Conservation (phyloP, 2,113 vertebrate species). For the Eulemur rufifrons region DNA sequence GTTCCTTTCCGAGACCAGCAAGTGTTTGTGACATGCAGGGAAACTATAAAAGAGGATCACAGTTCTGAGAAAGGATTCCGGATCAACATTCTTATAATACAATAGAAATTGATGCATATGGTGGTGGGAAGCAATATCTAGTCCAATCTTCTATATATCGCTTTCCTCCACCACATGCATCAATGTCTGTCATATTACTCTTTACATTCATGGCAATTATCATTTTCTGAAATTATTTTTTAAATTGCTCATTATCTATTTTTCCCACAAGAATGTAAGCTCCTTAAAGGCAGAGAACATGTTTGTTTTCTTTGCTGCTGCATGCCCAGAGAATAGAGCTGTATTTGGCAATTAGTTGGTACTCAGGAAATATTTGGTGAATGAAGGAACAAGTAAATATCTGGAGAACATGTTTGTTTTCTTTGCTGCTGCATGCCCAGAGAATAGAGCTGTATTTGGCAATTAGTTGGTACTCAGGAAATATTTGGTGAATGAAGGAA, state of each 20-base stretch:
- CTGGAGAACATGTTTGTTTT: neutral
- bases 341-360: neutral
- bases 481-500: neutral
- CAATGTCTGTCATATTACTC: neutral
- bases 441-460: neutral
- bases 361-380: constrained; percentile 3
- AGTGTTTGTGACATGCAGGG: neutral
- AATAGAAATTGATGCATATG: too few relatives aligned
- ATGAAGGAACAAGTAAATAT: neutral
- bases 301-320: neutral
- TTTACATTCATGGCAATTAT: neutral
- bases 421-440: neutral
- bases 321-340: neutral
- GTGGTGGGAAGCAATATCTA: too few relatives aligned
- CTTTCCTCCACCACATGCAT: neutral
- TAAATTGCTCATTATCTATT: neutral
- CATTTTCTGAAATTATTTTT: neutral
- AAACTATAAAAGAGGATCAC: neutral
- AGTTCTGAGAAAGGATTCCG: neutral
- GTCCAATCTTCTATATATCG: neutral
- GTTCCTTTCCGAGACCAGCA: neutral
- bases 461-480: neutral
- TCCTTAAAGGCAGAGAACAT: neutral
- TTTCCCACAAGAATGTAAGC: neutral
- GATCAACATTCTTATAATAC: neutral